Conservation (phyloP, 2,113 vertebrate genomes). For the Halcyon senegalensis region DNA sequence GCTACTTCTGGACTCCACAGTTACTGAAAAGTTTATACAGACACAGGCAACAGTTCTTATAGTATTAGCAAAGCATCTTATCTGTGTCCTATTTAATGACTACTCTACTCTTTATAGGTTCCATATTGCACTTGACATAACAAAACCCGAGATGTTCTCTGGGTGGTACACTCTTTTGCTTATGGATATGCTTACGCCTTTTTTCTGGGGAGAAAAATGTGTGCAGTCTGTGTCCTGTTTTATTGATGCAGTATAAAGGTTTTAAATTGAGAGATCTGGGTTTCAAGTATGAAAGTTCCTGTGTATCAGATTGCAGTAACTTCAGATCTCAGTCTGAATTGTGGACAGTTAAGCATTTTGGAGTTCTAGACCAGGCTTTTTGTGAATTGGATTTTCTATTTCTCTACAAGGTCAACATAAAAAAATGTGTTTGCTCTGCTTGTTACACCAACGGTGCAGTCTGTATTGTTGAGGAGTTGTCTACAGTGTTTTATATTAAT, state of each 20-base stretch:
- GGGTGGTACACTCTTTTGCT: background rate
- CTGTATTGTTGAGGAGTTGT: background rate
- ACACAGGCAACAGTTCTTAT: background rate
- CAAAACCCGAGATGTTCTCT: background rate
- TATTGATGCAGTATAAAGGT: background rate
- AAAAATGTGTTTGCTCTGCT: background rate
- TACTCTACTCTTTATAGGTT: background rate
- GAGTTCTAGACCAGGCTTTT: background rate
- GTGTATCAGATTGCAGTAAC: background rate
- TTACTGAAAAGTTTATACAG: background rate
- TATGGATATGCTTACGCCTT: background rate
- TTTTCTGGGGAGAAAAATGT: background rate
- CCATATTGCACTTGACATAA: background rate
- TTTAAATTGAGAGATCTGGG: background rate
- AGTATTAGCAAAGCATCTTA: background rate
- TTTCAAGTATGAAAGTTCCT: background rate
- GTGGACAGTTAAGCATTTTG: background rate
- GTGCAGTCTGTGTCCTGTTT: background rate
- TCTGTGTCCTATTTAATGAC: background rate
- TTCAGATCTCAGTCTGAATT: background rate
- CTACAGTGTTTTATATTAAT: background rate
- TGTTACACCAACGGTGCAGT: background rate
- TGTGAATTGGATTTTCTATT: background rate
- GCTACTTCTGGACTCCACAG: background rate
- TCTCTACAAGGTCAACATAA: background rate